A percentile compares a stretch with the other conserved stretches of the same genome.
Evolutionary conservation across 2,888 invertebrate genomes (phyloP).

Genomic region (Cheiracanthium punctorium): DNA sequence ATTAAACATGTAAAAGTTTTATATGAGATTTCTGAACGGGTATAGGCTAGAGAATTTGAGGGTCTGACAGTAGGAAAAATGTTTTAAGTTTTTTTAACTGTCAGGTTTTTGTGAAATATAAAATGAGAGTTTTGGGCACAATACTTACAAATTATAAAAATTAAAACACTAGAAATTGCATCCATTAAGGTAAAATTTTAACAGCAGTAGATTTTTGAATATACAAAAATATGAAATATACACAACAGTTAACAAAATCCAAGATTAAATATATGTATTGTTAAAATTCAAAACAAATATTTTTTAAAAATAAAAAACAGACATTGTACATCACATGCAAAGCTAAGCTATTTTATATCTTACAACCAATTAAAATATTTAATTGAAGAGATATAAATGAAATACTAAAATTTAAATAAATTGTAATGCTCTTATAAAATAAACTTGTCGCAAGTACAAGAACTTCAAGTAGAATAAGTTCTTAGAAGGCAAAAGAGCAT

Average conservation of each 20-base stretch:
- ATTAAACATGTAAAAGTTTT: too few relatives aligned
- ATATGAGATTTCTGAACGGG: too few relatives aligned
- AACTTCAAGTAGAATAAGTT: not conserved
- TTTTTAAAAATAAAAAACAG: not conserved
- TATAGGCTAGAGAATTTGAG: too few relatives aligned
- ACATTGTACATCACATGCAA: not conserved
- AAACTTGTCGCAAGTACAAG: conserved; percentile 13
- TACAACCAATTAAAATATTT: not conserved
- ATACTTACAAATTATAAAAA: too few relatives aligned
- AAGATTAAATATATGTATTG: not conserved
- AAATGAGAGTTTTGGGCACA: too few relatives aligned
- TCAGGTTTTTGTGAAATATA: too few relatives aligned
- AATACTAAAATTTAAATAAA: not conserved
- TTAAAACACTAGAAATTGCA: not conserved
- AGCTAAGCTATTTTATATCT: not conserved
- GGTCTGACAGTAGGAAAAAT: too few relatives aligned
- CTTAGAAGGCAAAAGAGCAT: conserved; percentile 15
- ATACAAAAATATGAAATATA: not conserved
- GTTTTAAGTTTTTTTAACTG: too few relatives aligned
- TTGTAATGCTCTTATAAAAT: not conserved
- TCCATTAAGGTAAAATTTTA: not conserved
- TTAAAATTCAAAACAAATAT: not conserved
- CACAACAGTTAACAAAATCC: not conserved
- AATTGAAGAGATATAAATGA: not conserved
- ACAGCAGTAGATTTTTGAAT: not conserved